These are phyloP conservation scores for Momotus momota DNA, from an alignment of 2,797 vertebrate genomes.

Conservation along the genomic window DNA sequence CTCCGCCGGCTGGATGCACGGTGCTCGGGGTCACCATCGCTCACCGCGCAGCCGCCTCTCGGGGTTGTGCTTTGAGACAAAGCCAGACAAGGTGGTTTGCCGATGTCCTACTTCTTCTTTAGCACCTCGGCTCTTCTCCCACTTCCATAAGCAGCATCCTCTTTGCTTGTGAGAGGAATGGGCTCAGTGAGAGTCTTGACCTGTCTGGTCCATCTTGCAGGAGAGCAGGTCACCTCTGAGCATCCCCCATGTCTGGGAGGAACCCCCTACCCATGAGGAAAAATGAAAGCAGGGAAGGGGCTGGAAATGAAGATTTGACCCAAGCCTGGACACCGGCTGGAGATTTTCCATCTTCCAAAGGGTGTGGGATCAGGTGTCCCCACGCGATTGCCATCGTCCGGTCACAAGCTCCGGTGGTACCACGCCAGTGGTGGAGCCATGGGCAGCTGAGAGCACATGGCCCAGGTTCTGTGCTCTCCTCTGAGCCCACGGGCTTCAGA, in stretches of 20 bases:
- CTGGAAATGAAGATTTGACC: not conserved
- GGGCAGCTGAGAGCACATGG: not conserved
- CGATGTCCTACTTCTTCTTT: not conserved
- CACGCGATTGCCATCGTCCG: accelerated
- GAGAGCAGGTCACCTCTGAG: not conserved
- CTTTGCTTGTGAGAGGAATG: accelerated
- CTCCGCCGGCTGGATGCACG: not conserved
- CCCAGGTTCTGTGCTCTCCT: not conserved
- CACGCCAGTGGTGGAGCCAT: accelerated
- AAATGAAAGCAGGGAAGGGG: not conserved
- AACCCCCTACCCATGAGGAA: not conserved
- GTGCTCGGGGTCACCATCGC: not conserved
- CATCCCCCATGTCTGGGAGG: not conserved
- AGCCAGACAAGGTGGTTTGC: not conserved
- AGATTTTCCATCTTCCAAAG: not conserved
- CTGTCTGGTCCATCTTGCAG: not conserved
- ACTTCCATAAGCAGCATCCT: not conserved
- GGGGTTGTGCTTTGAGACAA: not conserved
- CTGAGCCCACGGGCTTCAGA: accelerated
- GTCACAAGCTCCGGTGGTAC: not conserved
- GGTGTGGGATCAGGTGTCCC: not conserved
- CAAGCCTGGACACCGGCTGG: not conserved
- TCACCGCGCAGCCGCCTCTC: not conserved
- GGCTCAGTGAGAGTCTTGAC: accelerated
- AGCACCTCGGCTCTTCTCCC: not conserved